Evolutionary conservation across 2,797 vertebrate genomes (phyloP).

Genomic region (Cebuella pygmaea): DNA sequence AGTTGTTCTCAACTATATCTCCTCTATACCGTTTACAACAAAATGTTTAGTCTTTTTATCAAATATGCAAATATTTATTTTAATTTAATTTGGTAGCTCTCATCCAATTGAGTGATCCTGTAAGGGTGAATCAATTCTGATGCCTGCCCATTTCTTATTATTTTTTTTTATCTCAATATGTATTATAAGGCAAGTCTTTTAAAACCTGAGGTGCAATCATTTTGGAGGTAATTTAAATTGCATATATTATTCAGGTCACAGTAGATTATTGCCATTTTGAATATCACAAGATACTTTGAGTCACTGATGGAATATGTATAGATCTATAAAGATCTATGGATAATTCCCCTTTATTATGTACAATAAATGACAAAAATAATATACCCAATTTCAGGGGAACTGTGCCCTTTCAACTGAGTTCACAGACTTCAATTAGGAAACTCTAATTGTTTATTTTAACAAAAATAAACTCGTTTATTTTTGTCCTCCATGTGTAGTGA

Average conservation of each 20-base stretch:
- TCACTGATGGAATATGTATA: background rate
- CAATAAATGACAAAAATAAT: background rate
- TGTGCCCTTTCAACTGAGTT: background rate
- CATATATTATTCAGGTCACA: background rate
- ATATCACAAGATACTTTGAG: background rate
- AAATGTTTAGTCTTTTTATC: background rate
- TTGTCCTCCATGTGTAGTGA: background rate
- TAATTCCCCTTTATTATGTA: background rate
- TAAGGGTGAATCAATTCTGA: background rate
- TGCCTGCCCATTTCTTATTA: background rate
- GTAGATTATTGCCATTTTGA: background rate
- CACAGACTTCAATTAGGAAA: background rate
- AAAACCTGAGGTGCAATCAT: background rate
- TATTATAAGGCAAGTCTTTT: background rate
- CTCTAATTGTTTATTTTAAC: background rate
- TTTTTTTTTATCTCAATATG: background rate
- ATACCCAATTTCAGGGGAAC: background rate
- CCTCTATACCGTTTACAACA: background rate
- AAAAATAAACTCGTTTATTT: background rate
- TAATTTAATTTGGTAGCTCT: background rate
- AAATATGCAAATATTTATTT: conserved; percentile 38
- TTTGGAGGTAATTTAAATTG: background rate
- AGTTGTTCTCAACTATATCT: background rate
- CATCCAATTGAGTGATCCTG: background rate
- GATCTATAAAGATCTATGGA: background rate